Conservation (phyloP, 1,140 invertebrate genomes). For the Nasonia vitripennis region DNA sequence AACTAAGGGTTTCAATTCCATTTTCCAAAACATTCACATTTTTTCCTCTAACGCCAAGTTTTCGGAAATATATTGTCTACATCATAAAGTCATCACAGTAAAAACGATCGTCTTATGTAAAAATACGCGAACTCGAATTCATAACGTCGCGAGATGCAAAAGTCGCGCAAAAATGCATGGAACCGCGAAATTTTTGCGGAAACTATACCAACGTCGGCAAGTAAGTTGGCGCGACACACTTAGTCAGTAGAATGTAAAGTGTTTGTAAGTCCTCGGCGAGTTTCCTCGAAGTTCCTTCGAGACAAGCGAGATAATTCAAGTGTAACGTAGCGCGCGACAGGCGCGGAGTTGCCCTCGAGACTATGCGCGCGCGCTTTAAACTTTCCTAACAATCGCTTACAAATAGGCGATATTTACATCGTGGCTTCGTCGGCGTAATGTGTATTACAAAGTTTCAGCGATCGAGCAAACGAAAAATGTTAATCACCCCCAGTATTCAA, state of each 20-base stretch:
- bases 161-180: not conserved
- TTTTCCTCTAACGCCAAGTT: no score
- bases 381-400: not conserved
- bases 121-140: not conserved
- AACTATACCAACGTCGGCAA: not conserved
- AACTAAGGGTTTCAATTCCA: no score
- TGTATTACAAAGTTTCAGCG: not conserved
- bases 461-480: no score
- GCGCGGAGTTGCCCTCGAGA: not conserved
- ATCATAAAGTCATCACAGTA: no score
- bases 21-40: no score
- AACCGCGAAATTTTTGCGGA: not conserved
- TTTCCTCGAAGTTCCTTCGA: not conserved
- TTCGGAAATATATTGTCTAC: no score
- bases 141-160: not conserved
- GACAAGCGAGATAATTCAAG: slow-evolving; percentile 11
- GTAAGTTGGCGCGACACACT: not conserved
- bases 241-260: not conserved
- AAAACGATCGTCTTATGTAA: no score
- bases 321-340: not conserved
- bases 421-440: not conserved
- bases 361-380: not conserved
- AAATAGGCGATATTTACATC: not conserved
- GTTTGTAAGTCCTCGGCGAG: not conserved
- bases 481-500: not conserved